These are phyloP conservation scores for Neotoxoptera formosana DNA, from an alignment of 1,140 invertebrate genomes.

Conservation along the genomic window DNA sequence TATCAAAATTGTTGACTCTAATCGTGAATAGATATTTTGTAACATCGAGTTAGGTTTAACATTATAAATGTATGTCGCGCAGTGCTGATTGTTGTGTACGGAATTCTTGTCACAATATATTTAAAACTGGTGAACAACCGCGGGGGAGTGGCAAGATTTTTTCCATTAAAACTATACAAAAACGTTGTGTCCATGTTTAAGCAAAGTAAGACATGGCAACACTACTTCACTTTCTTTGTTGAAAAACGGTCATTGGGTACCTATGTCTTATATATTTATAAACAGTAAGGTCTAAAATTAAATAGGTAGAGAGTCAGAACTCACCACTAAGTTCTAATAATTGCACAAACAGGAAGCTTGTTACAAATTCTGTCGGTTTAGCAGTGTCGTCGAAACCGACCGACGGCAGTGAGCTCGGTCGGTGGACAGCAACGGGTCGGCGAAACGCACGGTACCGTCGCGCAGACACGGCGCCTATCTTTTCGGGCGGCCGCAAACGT, in stretches of 20 bases:
- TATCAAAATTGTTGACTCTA: no score
- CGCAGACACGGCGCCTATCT: no score
- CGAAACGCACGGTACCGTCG: no score
- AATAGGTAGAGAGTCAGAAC: background rate
- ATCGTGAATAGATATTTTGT: background rate
- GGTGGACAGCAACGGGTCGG: no score
- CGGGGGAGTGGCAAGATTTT: background rate
- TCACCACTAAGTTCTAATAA: background rate
- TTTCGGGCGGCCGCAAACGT: background rate
- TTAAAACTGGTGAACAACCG: no score
- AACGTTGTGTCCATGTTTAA: background rate
- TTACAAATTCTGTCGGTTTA: background rate
- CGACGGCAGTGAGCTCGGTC: background rate
- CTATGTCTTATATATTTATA: no score
- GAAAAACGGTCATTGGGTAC: background rate
- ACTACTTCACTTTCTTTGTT: no score
- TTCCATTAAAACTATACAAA: background rate
- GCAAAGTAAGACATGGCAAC: background rate
- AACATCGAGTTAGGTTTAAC: background rate
- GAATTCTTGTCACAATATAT: no score
- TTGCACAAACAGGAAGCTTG: conserved; percentile 12
- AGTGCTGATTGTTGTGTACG: no score
- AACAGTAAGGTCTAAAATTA: background rate
- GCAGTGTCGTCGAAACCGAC: background rate
- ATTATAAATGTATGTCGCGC: no score